phyloP scores from a whole-genome alignment of 2,797 vertebrate genomes.

The Buceros bicornis region DNA sequence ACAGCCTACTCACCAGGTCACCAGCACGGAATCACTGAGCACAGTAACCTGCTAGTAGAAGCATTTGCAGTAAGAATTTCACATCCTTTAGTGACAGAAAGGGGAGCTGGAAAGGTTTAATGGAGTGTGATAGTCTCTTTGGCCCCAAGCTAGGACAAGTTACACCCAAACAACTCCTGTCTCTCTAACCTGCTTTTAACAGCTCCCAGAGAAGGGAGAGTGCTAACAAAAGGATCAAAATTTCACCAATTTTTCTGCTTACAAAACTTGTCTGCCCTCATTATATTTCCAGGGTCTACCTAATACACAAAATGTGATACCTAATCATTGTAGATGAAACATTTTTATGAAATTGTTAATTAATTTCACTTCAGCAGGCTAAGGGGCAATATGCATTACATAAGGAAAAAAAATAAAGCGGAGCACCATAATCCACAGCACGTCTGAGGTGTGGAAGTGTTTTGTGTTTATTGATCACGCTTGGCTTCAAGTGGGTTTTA shows the following conservation, averaged over 20 bases:
- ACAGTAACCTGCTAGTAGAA: neutral
- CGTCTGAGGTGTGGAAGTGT: neutral
- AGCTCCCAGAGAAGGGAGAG: neutral
- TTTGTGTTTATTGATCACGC: neutral
- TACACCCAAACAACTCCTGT: neutral
- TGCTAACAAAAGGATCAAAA: neutral
- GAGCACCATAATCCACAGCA: neutral
- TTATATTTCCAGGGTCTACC: neutral
- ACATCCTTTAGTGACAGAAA: neutral
- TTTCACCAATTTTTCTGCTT: neutral
- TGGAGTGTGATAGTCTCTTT: neutral
- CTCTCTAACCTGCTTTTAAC: neutral
- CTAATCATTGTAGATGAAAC: neutral
- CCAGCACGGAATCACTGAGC: neutral
- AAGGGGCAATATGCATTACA: neutral
- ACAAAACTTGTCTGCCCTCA: neutral
- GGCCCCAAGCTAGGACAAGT: neutral
- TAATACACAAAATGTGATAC: neutral
- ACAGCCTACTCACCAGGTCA: rapidly evolving
- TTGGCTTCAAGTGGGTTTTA: neutral
- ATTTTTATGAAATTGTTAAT: neutral
- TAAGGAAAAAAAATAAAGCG: rapidly evolving
- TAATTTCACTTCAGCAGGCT: neutral
- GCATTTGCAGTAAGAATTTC: neutral
- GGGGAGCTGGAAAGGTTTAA: neutral